Percentiles rank a stretch among this genome's conserved stretches.
These are phyloP conservation scores for Ligdia adustata DNA, from an alignment of 2,888 invertebrate species.

Conservation along the genomic window DNA sequence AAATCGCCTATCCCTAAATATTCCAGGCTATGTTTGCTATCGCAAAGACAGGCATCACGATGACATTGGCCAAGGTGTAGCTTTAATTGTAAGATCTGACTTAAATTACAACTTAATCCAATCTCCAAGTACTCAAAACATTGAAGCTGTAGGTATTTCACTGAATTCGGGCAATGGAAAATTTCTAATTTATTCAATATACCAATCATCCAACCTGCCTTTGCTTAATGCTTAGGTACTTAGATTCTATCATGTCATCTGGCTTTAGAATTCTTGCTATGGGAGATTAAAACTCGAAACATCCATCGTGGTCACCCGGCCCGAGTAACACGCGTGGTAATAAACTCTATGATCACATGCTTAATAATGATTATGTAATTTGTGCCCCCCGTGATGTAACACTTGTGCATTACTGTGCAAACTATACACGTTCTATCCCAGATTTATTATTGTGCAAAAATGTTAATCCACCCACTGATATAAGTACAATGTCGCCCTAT, in stretches of 20 bases:
- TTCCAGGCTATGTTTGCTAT: neutral
- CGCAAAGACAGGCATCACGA: neutral
- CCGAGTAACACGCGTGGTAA: neutral
- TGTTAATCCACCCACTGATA: no score
- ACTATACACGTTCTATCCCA: no score
- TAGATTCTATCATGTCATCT: neutral
- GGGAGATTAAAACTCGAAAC: neutral
- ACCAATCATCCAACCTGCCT: neutral
- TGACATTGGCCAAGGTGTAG: slow-evolving; percentile 1
- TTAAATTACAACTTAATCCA: neutral
- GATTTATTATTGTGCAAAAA: no score
- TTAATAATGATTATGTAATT: neutral
- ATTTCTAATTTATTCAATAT: neutral
- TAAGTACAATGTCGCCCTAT: no score
- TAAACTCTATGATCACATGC: neutral
- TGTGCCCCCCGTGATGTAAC: no score
- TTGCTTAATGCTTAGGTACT: no score
- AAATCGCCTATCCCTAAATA: neutral
- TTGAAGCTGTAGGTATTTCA: neutral
- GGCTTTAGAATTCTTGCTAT: neutral
- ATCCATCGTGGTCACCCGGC: neutral
- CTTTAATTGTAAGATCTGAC: neutral
- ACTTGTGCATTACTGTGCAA: no score
- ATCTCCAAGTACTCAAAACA: neutral
- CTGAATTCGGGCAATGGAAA: neutral